A percentile compares a stretch with the other conserved stretches of the same genome.
Evolutionary conservation across 2,888 invertebrate species (phyloP).

Genomic region (Nomada fucata): DNA sequence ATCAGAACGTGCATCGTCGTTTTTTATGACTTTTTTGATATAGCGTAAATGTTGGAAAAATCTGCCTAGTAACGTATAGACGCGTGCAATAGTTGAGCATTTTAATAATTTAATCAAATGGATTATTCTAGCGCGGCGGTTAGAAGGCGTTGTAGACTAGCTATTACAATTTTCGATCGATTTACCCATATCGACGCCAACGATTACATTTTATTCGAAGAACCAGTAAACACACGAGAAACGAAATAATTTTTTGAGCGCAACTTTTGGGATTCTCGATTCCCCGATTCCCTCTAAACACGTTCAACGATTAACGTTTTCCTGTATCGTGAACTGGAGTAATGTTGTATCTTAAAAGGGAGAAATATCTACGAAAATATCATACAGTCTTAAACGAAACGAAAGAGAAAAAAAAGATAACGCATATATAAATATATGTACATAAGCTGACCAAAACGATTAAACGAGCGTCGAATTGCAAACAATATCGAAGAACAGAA

Average conservation of each 20-base stretch:
- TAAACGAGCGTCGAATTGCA: constrained; percentile 34
- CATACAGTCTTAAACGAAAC: constrained; percentile 43
- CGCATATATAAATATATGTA: constrained; percentile 22
- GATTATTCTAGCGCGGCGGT: not conserved
- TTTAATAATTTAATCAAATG: constrained; percentile 18
- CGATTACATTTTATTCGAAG: constrained; percentile 28
- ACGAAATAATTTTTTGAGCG: constrained; percentile 43
- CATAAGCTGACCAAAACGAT: constrained; percentile 56
- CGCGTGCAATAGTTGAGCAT: constrained; percentile 27
- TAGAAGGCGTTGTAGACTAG: constrained; percentile 7
- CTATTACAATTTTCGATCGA: constrained; percentile 43
- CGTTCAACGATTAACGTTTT: constrained; percentile 38
- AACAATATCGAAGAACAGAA: constrained; percentile 22
- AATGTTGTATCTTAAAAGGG: constrained; percentile 47
- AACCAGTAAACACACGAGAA: constrained; percentile 18
- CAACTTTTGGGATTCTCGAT: constrained; percentile 51
- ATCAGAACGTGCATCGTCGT: constrained; percentile 4
- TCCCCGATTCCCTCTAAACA: constrained; percentile 48
- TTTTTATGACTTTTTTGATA: constrained; percentile 8
- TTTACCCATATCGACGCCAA: constrained; percentile 36
- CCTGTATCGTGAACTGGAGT: constrained; percentile 30
- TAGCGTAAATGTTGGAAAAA: not conserved
- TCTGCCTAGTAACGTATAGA: constrained; percentile 4
- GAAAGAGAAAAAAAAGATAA: not conserved
- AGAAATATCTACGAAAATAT: constrained; percentile 54